Percentiles rank a stretch among this genome's conserved stretches.
phyloP scores from a whole-genome alignment of 1,140 invertebrate species.

The Plodia interpunctella region DNA sequence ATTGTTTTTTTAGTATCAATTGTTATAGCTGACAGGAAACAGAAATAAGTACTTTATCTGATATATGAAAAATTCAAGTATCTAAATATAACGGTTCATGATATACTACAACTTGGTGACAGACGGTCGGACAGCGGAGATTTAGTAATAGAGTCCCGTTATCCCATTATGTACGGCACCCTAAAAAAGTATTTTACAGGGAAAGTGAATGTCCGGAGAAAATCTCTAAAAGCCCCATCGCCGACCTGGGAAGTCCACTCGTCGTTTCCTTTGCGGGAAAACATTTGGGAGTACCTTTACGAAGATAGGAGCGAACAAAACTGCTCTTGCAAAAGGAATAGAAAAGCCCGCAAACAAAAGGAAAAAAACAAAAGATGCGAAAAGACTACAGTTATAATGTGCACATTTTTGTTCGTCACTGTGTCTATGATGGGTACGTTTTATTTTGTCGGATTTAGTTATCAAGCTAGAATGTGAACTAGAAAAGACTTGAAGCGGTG shows the following conservation, averaged over 20 bases:
- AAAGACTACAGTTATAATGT: conserved; percentile 24
- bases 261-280: conserved; percentile 39
- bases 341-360: conserved; percentile 26
- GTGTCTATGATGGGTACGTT: neutral
- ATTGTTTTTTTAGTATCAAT: no score
- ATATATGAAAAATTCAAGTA: no score
- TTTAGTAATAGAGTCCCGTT: no score
- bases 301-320: conserved; percentile 31
- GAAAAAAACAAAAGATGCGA: conserved; percentile 21
- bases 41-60: no score
- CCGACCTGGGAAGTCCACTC: conserved; percentile 40
- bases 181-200: conserved; percentile 30
- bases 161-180: no score
- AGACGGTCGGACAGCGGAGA: no score
- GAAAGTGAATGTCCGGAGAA: conserved; percentile 45
- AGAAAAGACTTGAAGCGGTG: no score
- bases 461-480: no score
- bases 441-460: neutral
- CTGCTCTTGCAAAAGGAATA: conserved; percentile 20
- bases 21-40: no score
- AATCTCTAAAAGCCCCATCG: conserved; percentile 34
- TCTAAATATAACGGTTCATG: no score
- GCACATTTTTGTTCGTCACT: neutral
- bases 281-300: conserved; percentile 52
- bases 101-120: no score